Percentiles rank a stretch among this genome's conserved stretches.
Evolutionary conservation across 2,113 vertebrate genomes (phyloP).

Genomic region (Tichodroma muraria): DNA sequence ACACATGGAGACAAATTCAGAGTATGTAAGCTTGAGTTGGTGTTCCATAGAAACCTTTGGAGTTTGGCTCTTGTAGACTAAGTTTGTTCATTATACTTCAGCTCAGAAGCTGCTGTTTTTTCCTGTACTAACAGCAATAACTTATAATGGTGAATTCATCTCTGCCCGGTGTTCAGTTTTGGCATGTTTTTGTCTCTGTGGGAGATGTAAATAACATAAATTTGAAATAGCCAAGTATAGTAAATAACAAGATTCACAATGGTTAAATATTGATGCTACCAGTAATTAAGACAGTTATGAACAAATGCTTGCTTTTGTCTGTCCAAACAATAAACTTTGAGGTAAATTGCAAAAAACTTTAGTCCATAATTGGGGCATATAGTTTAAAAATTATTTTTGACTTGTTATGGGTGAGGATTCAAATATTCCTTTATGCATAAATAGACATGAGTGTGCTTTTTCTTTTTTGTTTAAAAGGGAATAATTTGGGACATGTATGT

Average conservation of each 20-base stretch:
- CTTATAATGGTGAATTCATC: not conserved
- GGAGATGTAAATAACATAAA: not conserved
- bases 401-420: not conserved
- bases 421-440: not conserved
- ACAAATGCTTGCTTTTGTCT: not conserved
- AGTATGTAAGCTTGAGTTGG: slow-evolving; percentile 73
- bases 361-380: not conserved
- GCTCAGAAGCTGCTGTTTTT: not conserved
- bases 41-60: not conserved
- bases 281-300: not conserved
- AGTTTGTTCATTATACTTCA: not conserved
- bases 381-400: not conserved
- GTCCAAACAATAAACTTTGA: not conserved
- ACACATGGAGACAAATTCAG: slow-evolving; percentile 96
- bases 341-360: not conserved
- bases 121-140: not conserved
- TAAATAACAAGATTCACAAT: not conserved
- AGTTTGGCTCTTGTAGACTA: not conserved
- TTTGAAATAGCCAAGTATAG: not conserved
- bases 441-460: not conserved
- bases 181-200: not conserved
- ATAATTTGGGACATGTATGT: not conserved
- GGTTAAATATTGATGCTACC: not conserved
- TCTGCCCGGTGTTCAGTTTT: not conserved
- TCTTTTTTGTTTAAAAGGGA: not conserved